Conservation (phyloP, 2,888 invertebrate genomes). For the Sinohyriopsis cumingii region DNA sequence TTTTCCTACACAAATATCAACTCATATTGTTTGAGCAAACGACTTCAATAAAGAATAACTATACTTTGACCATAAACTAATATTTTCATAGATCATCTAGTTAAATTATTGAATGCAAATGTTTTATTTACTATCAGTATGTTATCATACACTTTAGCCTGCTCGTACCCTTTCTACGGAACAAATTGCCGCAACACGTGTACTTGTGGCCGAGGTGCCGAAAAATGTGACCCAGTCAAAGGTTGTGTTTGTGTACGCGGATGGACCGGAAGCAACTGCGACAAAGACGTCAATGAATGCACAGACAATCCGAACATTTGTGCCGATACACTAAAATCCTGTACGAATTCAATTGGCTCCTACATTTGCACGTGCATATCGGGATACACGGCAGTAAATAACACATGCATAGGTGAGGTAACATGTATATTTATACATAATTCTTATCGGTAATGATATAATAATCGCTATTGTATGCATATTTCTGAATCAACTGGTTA, state of each 20-base stretch:
- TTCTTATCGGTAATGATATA: not conserved
- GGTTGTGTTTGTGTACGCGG: constrained; percentile 35
- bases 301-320: constrained; percentile 15
- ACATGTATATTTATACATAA: not conserved
- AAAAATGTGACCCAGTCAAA: constrained; percentile 23
- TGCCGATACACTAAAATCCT: constrained; percentile 25
- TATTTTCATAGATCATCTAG: too few species aligned
- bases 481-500: too few species aligned
- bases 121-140: too few species aligned
- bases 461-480: too few species aligned
- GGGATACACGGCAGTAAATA: constrained; percentile 20
- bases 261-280: constrained; percentile 34
- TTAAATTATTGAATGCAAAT: too few species aligned
- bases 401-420: constrained; percentile 29
- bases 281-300: constrained; percentile 34
- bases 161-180: constrained; percentile 27
- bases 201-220: constrained; percentile 27
- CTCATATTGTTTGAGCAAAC: too few species aligned
- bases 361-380: constrained; percentile 27
- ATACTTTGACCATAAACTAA: too few species aligned
- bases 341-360: constrained; percentile 37
- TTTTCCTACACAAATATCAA: too few species aligned
- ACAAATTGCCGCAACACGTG: constrained; percentile 20
- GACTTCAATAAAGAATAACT: too few species aligned
- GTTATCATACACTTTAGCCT: constrained; percentile 12